phyloP scores from a whole-genome alignment of 2,797 vertebrate genomes.

The Falco novaeseelandiae region DNA sequence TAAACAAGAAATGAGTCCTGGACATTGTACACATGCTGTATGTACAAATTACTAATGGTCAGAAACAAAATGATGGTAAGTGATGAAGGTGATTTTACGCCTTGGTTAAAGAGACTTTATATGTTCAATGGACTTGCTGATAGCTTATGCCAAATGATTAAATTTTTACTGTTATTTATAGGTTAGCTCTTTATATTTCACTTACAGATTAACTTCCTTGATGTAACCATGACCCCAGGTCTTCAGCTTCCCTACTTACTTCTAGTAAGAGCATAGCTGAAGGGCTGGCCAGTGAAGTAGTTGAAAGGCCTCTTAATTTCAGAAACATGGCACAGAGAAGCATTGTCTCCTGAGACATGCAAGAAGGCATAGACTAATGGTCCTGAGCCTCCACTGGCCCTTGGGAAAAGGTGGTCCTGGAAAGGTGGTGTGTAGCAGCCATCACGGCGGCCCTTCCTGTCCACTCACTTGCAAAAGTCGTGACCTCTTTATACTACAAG shows the following conservation, averaged over 20 bases:
- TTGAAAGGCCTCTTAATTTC: not conserved
- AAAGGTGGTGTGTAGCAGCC: not conserved
- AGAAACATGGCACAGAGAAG: not conserved
- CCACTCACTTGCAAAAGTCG: not conserved
- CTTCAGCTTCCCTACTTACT: not conserved
- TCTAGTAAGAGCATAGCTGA: not conserved
- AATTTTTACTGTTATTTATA: not conserved
- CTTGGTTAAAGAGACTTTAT: not conserved
- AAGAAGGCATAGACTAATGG: not conserved
- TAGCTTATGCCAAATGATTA: not conserved
- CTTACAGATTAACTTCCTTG: not conserved
- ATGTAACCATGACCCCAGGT: not conserved
- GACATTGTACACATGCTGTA: not conserved
- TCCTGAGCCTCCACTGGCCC: not conserved
- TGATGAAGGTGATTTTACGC: not conserved
- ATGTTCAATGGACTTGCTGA: not conserved
- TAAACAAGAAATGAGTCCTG: not conserved
- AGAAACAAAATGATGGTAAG: not conserved
- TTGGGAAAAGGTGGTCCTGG: not conserved
- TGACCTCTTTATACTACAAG: not conserved
- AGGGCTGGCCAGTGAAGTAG: not conserved
- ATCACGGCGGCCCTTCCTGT: rapidly evolving
- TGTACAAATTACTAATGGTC: not conserved
- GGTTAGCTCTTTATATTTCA: not conserved
- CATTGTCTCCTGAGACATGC: rapidly evolving